Conservation (phyloP, 2,888 invertebrate genomes). For the Caradrina clavipalpis region DNA sequence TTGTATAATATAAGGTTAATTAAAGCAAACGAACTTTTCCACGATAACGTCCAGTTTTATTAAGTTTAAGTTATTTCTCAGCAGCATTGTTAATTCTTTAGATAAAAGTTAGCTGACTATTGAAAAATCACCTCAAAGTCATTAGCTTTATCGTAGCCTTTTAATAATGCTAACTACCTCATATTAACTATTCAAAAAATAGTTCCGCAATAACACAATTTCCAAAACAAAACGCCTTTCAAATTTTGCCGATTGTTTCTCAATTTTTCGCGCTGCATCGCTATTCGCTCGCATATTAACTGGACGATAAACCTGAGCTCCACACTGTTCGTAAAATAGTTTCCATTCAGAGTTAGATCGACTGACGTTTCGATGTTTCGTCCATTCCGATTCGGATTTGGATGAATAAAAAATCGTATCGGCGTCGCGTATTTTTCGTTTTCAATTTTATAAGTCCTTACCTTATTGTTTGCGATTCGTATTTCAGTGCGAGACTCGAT, state of each 20-base stretch:
- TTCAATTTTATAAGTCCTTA: constrained; percentile 50
- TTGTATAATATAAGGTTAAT: no score
- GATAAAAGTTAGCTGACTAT: no score
- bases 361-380: constrained; percentile 59
- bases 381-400: constrained; percentile 44
- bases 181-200: background rate
- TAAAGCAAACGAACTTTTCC: no score
- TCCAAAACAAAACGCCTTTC: constrained; percentile 9
- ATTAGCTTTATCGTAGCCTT: no score
- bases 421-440: constrained; percentile 42
- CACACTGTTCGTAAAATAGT: constrained; percentile 56
- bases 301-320: constrained; percentile 36
- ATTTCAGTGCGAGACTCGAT: constrained; percentile 37
- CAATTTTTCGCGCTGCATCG: constrained; percentile 24
- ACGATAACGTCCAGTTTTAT: no score
- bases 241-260: constrained; percentile 6
- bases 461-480: constrained; percentile 55
- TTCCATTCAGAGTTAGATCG: constrained; percentile 58
- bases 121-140: no score
- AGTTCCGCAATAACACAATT: background rate
- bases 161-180: no score
- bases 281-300: constrained; percentile 27
- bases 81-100: no score
- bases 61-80: no score
- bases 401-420: constrained; percentile 59